A percentile compares a stretch with the other conserved stretches of the same genome.
phyloP scores from a whole-genome alignment of 1,140 invertebrate genomes.

The Aphelinus certus region DNA sequence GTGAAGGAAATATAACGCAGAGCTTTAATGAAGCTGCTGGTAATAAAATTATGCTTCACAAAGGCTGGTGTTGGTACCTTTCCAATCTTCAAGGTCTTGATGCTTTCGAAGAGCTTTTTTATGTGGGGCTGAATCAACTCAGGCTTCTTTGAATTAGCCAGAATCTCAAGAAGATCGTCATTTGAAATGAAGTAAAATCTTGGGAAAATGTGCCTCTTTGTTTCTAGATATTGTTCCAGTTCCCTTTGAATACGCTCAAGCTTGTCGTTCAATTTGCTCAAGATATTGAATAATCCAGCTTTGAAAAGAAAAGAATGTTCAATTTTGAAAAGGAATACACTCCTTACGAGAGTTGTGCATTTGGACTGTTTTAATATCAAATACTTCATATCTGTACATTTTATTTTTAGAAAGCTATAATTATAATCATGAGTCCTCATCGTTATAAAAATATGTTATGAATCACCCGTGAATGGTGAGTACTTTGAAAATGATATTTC shows the following conservation, averaged over 20 bases:
- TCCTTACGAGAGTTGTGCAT: not conserved
- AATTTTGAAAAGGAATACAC: not conserved
- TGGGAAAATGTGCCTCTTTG: conserved; percentile 84
- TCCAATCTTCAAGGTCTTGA: conserved; percentile 78
- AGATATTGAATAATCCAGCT: conserved; percentile 68
- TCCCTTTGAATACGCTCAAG: conserved; percentile 77
- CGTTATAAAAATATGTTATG: no score
- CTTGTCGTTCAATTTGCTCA: conserved; percentile 73
- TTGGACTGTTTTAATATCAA: no score
- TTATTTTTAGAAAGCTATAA: no score
- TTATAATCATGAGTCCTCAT: no score
- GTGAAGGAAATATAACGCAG: not conserved
- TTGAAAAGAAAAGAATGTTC: conserved; percentile 46
- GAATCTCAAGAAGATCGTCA: conserved; percentile 86
- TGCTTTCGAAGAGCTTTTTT: conserved; percentile 86
- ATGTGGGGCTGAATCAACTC: conserved; percentile 84
- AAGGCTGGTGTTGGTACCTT: conserved; percentile 62
- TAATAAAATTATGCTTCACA: conserved; percentile 18
- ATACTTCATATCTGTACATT: no score
- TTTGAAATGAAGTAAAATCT: conserved; percentile 90
- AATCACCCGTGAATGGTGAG: no score
- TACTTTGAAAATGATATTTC: no score
- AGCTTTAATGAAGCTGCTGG: conserved; percentile 5
- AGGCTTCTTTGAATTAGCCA: conserved; percentile 83
- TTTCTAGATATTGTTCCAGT: conserved; percentile 85